Evolutionary conservation across 1,140 invertebrate species (phyloP).

Genomic region (Drosophila jambulina): DNA sequence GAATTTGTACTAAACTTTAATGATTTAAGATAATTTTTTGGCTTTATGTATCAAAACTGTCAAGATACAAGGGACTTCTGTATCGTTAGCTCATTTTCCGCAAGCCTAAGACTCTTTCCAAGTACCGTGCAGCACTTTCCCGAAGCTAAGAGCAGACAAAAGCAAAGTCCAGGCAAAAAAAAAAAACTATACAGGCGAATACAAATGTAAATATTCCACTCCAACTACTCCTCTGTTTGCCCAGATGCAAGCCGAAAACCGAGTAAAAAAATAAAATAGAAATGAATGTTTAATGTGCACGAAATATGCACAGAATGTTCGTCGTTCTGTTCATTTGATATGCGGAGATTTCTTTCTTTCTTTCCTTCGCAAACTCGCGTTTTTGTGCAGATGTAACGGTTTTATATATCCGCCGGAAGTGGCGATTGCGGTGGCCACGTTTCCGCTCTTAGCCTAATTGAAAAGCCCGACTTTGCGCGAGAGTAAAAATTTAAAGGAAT

Average conservation of each 20-base stretch:
- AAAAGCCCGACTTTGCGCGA: slow-evolving; percentile 15
- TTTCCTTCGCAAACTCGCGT: neutral
- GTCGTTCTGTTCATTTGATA: slow-evolving; percentile 39
- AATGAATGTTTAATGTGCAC: slow-evolving; percentile 47
- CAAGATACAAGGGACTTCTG: too few species aligned
- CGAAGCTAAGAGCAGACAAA: slow-evolving; percentile 9
- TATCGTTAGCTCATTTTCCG: too few species aligned
- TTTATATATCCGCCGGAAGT: slow-evolving; percentile 38
- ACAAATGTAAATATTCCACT: slow-evolving; percentile 49
- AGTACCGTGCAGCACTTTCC: neutral
- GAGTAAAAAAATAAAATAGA: slow-evolving; percentile 32
- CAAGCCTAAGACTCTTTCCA: too few species aligned
- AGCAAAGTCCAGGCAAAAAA: slow-evolving; percentile 3
- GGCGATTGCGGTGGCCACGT: slow-evolving; percentile 26
- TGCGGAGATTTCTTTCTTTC: slow-evolving; percentile 46
- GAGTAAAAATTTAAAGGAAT: slow-evolving; percentile 24
- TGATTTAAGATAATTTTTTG: too few species aligned
- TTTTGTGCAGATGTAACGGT: neutral
- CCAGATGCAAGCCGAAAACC: slow-evolving; percentile 18
- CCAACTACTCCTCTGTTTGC: slow-evolving; percentile 15
- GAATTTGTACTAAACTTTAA: too few species aligned
- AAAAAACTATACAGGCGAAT: slow-evolving; percentile 8
- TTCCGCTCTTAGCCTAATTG: slow-evolving; percentile 34
- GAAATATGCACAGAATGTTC: slow-evolving; percentile 42
- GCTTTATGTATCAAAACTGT: too few species aligned